Conservation (phyloP, 1,140 invertebrate species). For the Notospermus geniculatus region DNA sequence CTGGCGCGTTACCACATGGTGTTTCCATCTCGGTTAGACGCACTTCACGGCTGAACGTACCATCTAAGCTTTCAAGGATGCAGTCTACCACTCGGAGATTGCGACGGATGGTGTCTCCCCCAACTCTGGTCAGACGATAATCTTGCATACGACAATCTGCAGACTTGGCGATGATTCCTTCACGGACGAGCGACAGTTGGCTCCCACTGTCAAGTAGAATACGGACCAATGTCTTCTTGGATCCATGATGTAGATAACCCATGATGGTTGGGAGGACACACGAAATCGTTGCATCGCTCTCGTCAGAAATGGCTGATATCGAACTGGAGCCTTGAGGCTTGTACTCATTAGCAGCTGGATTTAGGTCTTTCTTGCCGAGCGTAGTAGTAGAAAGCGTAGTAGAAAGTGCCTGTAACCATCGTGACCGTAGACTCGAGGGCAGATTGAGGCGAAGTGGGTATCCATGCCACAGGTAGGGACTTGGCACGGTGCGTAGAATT, state of each 20-base stretch:
- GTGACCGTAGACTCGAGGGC: background rate
- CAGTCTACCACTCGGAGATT: background rate
- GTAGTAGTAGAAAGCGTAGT: background rate
- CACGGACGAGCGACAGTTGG: too few species aligned
- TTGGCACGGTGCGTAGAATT: background rate
- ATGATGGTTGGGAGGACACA: background rate
- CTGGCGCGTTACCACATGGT: conserved; percentile 4
- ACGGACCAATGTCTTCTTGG: too few species aligned
- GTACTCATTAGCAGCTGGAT: background rate
- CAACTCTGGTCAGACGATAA: background rate
- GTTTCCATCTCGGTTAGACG: conserved; percentile 2
- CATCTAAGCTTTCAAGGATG: background rate
- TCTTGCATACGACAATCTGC: conserved; percentile 1
- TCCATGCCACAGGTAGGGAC: background rate
- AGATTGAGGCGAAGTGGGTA: conserved; percentile 1
- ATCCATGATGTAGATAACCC: too few species aligned
- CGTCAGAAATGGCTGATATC: background rate
- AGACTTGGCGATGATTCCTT: too few species aligned
- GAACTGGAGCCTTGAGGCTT: background rate
- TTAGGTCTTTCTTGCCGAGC: background rate
- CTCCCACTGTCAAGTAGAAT: too few species aligned
- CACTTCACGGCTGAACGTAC: background rate
- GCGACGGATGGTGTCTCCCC: background rate
- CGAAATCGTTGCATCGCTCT: background rate
- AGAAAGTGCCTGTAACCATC: background rate